Evolutionary conservation across 2,888 invertebrate genomes (phyloP), one percentile per base, ranked within the genome.

Genomic region (Lithophane ornitopus): DNA sequence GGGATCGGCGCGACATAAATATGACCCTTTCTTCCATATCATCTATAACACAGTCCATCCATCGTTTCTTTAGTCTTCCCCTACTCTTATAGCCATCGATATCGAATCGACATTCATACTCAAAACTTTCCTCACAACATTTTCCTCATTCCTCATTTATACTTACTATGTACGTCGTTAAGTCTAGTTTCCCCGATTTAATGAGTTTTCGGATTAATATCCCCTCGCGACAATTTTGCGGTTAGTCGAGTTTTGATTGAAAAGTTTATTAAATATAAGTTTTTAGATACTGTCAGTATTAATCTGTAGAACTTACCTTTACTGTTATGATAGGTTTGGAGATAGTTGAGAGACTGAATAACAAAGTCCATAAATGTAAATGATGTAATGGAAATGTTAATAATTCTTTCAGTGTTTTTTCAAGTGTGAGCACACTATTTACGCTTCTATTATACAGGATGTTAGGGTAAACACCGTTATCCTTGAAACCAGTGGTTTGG

Each of bases 121-220:
- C 49, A 49, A 8, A 49, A 19, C 49, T 49, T 49, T 49, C 19
- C 19, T 19, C 19, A 19, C 49, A 2, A 49, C 19, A 49, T 19
- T 19, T 49, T 49, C 49, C 49, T 49, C 2, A 49, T 49, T 49
- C 49, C 49, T 49, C 19, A 8, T 19, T n/a, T n/a, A 8, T 6
- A 46, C 16, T 19, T 19, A 46, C 46, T 46, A 8, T 49, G 49
- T 49, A 19, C 19, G 49, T 49, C 16, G 41, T 49, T 56, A 39
- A 14, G 12, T 52, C 49, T 67, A 63, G 52, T 52, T 82, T 54
- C 34, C 65, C 16, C 9, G 16, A 58, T 39, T 62, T 58, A 82
- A 82, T 46, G 16, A 54, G 62, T 58, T 82, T 70, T 49, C 14
- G 12, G 52, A 58, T 80, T 66, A 68, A 81, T 69, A 63, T 81